Conservation (phyloP, 2,888 invertebrate species). For the Pachycephus smyrnensis region DNA sequence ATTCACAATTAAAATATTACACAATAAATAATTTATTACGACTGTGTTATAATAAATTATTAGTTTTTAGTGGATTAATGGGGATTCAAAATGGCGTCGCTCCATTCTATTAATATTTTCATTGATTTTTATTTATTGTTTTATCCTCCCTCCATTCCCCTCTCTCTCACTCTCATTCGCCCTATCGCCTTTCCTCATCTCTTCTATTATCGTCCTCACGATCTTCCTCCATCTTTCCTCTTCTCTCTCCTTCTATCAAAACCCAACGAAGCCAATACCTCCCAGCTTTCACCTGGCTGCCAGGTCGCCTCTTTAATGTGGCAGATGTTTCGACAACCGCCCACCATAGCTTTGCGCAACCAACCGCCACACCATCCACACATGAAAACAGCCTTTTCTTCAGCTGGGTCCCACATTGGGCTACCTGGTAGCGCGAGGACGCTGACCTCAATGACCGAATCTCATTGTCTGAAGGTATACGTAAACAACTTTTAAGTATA, state of each 20-base stretch:
- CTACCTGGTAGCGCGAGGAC: neutral
- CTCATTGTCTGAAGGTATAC: neutral
- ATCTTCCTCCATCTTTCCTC: neutral
- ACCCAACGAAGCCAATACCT: neutral
- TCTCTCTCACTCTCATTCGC: neutral
- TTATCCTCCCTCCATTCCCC: too few relatives aligned
- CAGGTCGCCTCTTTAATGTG: neutral
- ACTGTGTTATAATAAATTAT: too few relatives aligned
- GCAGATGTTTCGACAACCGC: constrained; percentile 10
- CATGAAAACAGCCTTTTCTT: constrained; percentile 3
- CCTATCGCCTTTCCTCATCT: neutral
- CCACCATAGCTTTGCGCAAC: neutral
- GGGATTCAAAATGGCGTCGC: too few relatives aligned
- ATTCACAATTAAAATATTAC: too few relatives aligned
- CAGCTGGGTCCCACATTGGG: neutral
- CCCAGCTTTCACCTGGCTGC: constrained; percentile 4
- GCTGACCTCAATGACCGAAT: neutral
- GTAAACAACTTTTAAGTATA: neutral
- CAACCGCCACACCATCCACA: neutral
- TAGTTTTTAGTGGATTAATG: too few relatives aligned
- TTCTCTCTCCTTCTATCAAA: neutral
- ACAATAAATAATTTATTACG: too few relatives aligned
- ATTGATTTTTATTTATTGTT: too few relatives aligned
- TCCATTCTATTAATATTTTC: too few relatives aligned
- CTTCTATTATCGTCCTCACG: neutral